Conservation (phyloP, 2,797 vertebrate species). For the Rhynchotus rufescens region DNA sequence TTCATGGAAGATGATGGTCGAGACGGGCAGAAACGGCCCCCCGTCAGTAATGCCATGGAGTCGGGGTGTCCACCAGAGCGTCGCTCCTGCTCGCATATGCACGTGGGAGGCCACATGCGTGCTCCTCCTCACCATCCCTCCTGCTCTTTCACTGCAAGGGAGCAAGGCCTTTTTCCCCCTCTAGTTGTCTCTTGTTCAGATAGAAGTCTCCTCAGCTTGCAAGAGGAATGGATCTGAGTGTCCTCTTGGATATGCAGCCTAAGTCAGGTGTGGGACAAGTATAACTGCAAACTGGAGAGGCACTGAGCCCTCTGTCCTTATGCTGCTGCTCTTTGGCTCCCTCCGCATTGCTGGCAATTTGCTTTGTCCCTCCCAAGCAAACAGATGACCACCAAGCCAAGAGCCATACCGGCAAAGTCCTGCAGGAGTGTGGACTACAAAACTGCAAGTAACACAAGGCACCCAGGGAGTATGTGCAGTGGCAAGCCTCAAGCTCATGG, state of each 20-base stretch:
- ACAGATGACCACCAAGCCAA: background rate
- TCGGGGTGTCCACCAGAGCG: background rate
- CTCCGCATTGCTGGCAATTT: background rate
- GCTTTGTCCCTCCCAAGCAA: background rate
- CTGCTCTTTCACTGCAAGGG: background rate
- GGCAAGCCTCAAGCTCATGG: background rate
- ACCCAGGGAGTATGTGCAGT: rapidly evolving
- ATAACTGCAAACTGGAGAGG: background rate
- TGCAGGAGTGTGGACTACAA: rapidly evolving
- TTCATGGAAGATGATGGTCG: rapidly evolving
- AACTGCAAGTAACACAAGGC: background rate
- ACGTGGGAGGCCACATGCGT: no score
- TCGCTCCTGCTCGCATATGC: no score
- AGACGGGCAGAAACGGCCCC: background rate
- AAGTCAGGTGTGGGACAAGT: background rate
- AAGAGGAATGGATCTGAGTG: background rate
- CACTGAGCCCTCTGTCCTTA: background rate
- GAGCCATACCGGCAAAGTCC: background rate
- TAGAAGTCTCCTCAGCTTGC: background rate
- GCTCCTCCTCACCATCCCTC: background rate
- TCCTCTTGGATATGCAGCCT: rapidly evolving
- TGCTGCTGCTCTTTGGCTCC: background rate
- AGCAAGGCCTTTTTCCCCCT: background rate
- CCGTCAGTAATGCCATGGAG: background rate
- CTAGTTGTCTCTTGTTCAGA: background rate